Evolutionary conservation across 2,113 vertebrate species (phyloP), one percentile per base, ranked within the genome.

Genomic region (Misgurnus anguillicaudatus): DNA sequence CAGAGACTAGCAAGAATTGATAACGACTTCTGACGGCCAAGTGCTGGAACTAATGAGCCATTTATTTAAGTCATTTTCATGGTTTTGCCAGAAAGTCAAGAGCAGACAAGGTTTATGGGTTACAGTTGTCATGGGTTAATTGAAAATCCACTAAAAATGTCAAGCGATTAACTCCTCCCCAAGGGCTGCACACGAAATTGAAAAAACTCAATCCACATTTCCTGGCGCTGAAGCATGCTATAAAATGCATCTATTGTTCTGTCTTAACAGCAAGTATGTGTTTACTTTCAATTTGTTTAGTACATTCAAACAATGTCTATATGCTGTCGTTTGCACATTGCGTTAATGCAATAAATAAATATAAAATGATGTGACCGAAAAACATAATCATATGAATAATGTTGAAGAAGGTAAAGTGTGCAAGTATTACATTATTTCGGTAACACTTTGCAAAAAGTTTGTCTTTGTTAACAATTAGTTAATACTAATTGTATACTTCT

Each of bases 101-200:
- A 48, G 70, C 77, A 82, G 69, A 84, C 48, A 75, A 80, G 81
- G 65, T 83, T 89, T 83, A 84, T 83, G 66, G 78, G 76, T 63
- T 86, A 86, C 87, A 90, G 88, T 89, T 90, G 87, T 90, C 86
- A 89, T 82, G 84, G 88, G 86, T 90, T 92, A 89, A 92, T 89
- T 90, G 84, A 88, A 86, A 89, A 85, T 80, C 48, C 87, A 86
- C 83, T 93, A 88, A 91, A 91, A 89, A 89, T 58, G 88, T 90
- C 88, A 85, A 84, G 87, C 89, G 89, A 92, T 89, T 80, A 83
- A 90, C 86, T 67, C 75, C 86, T 89, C 87, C 89, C 71, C 36
- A 64, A 85, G 85, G 84, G 80, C 80, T 80, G 77, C 81, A 36
- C 61, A 77, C 77, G 61, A 41, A 85, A 84, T 76, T 66, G n/a